Base-by-base conservation (phyloP, 2,888 invertebrate genomes). In the Apodemia duryi region DNA sequence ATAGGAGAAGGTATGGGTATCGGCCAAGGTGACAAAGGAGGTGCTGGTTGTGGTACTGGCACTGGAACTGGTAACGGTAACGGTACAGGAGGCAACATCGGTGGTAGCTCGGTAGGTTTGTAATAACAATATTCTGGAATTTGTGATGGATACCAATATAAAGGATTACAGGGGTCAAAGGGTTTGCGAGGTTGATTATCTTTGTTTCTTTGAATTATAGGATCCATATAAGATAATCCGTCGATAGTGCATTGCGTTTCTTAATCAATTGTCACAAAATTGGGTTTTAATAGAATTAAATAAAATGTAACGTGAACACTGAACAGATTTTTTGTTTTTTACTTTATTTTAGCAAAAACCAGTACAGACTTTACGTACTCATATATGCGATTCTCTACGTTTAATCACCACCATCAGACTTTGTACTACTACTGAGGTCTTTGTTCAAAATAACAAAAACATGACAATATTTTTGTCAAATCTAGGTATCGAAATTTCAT, bases 111-210 rank as follows among this genome's bases (percentile, higher is more conserved):
- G 49, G 62, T 9, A 32, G 66, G 67, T 64, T 64, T 72, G 38
- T 62, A 67, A 32, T 74, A 63, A 64, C 80, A 80, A 62, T 76
- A 77, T 7, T 78, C 76, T 13, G 81, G 81, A 11, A 79, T 72
- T 21, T 68, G 63, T 65, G 68, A 74, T 2, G 81, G 81, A 65
- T 86, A 90, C 90, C 90, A 91, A 66, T 85, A 91, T 0, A 86
- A 72, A 1, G 87, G 84, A 57, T 88, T 84, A 70, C 90, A 90
- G 2, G 84, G 83, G 68, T 89, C 77, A 28, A 78, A 77, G 9
- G 73, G 73, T 0, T 70, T 65, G 29, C 63, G 52, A 2, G 21
- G 41, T 46, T 61, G 63, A 61, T 66, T 28, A 62, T 62, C 68
- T 9, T 66, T 51, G 3, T 68, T 68, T 29, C 68, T 68, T 11